phyloP scores from a whole-genome alignment of 2,113 vertebrate species.

The Cyanoliseus patagonus region DNA sequence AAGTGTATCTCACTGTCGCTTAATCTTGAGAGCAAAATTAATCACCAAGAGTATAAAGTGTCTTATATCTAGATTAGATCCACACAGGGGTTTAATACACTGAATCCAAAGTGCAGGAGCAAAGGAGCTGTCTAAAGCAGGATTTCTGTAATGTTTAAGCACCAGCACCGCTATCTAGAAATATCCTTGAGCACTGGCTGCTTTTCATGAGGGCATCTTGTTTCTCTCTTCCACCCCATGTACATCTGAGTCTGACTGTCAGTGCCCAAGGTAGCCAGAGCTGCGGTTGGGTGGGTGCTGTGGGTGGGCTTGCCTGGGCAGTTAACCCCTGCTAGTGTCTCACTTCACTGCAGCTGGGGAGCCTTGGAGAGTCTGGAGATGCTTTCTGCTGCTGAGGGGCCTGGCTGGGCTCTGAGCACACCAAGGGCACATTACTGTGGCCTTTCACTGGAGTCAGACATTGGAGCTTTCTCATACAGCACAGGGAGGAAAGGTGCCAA shows the following conservation, averaged over 20 bases:
- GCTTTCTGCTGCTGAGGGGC: background rate
- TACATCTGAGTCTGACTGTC: background rate
- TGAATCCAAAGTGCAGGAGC: background rate
- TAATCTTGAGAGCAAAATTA: background rate
- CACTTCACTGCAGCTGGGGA: rapidly evolving
- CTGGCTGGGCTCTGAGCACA: background rate
- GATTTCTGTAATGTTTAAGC: background rate
- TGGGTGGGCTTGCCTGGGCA: rapidly evolving
- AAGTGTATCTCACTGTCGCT: background rate
- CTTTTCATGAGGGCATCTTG: background rate
- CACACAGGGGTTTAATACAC: background rate
- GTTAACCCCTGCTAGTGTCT: background rate
- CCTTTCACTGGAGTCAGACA: too few species aligned
- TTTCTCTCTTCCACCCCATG: rapidly evolving
- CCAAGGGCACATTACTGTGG: background rate
- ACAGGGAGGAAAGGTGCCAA: background rate
- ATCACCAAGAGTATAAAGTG: background rate
- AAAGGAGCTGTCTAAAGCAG: background rate
- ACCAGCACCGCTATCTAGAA: background rate
- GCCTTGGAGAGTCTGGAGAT: background rate
- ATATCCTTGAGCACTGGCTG: background rate
- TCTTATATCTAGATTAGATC: background rate
- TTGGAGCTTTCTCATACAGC: background rate
- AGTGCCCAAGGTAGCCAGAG: background rate
- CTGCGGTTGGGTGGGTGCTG: background rate